Evolutionary conservation across 2,888 invertebrate genomes (phyloP).

Genomic region (Salpingus planirostris): DNA sequence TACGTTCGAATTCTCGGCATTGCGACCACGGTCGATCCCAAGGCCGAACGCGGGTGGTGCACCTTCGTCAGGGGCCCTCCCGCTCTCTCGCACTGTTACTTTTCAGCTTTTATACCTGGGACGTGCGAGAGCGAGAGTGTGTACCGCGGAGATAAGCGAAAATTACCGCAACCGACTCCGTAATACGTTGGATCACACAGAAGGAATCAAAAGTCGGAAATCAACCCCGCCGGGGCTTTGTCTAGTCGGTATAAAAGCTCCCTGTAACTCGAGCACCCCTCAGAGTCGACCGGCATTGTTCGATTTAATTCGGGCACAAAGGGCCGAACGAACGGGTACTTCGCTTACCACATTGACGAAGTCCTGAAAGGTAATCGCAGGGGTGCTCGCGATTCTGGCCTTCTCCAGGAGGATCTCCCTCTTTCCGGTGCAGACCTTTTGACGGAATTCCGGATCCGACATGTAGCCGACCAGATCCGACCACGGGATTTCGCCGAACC

Average conservation of each 20-base stretch:
- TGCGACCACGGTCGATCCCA: conserved; percentile 28
- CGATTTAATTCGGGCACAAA: too few relatives aligned
- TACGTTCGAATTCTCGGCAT: conserved; percentile 33
- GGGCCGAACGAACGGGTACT: too few relatives aligned
- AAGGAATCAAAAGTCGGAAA: too few relatives aligned
- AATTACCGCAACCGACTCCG: conserved; percentile 14
- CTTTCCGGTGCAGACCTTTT: conserved; percentile 38
- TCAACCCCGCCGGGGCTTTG: too few relatives aligned
- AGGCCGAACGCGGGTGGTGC: conserved; percentile 41
- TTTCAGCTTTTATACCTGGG: too few relatives aligned
- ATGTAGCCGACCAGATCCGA: conserved; percentile 72
- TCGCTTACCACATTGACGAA: conserved; percentile 94
- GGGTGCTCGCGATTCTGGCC: conserved; percentile 58
- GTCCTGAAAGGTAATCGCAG: conserved; percentile 85
- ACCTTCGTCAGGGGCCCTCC: conserved; percentile 35
- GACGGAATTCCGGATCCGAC: conserved; percentile 39
- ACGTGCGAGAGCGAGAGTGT: too few relatives aligned
- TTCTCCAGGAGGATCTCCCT: conserved; percentile 58
- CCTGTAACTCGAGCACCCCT: too few relatives aligned
- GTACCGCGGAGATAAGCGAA: conserved; percentile 23
- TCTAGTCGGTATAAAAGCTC: too few relatives aligned
- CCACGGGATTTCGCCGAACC: conserved; percentile 87
- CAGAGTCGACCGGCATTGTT: too few relatives aligned
- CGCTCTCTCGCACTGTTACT: conserved; percentile 33
- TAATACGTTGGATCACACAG: too few relatives aligned